Base-by-base conservation (phyloP, 2,888 invertebrate species). In the Schizotus pectinicornis region DNA sequence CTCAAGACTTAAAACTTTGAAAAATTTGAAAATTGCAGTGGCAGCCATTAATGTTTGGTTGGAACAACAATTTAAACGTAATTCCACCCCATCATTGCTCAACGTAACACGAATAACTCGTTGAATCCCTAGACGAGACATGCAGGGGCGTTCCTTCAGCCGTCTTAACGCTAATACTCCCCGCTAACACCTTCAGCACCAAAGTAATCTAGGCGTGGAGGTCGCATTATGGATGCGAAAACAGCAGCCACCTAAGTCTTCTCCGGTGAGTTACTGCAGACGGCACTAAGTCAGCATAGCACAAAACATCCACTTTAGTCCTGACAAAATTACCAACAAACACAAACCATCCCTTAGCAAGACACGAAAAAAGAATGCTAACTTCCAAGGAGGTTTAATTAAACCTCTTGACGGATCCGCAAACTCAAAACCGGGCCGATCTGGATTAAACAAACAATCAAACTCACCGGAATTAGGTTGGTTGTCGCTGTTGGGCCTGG, bases 401-500 rank as follows among this genome's bases (percentile, higher is more conserved):
- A 22, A 22, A 22, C 22, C 22, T 5, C 22, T 3, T 5, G 22
- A 22, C 22, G 2, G 13, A 12, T 2, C 3, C 8, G 31, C 39
- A 50, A 39, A 49, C 42, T 50, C 48, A 55, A 59, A 55, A 22
- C 22, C 2, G 5, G 3, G 22, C 22, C 22, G 22, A 22, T 22
- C 5, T 22, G 3, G 22, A 3, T 22, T 22, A 22, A 22, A 22
- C 22, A 22, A 22, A 22, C 22, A 22, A 3, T 5, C 3, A 41
- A 32, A 82, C 87, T 81, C 77, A 95, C 97, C 97, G 86, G 95
- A 95, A 85, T 98, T 98, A 39, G 96, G 95, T 76, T 93, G 91
- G 80, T 92, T 92, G 77, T 92, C 91, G 77, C 93, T 92, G 79
- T 96, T 95, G 38, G 96, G 96, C 64, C 96, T 85, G 51, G 95